Evolutionary conservation across 2,888 invertebrate genomes (phyloP), one percentile per base, ranked within the genome.

Genomic region (Eustalomyia histrio): DNA sequence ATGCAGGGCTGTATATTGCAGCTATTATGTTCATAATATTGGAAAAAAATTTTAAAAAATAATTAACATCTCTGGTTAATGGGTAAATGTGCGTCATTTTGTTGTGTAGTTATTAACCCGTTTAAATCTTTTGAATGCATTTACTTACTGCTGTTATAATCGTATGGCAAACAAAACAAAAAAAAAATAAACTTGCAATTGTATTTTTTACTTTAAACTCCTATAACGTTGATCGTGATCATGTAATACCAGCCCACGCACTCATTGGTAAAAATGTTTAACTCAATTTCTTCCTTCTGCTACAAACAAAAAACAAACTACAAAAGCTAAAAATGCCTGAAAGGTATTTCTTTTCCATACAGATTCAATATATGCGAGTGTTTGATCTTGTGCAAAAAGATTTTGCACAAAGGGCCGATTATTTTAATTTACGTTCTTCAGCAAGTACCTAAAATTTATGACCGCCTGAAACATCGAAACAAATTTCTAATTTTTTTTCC

Each of bases 171-270:
- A 74, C 47, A 17, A 57, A 58, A 43, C 63, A 68, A 12, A 33
- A 21, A 35, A 18, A 43, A 61, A 14, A n/a, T 14, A 24, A 75
- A 63, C 81, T 71, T 74, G 67, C 73, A 74, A 78, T 75, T 78
- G 72, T 68, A 67, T 29, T 43, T 61, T 50, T 63, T 67, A 65
- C 71, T 39, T 71, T 74, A 82, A 84, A 83, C 83, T 83, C 88
- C 82, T 83, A 88, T 88, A 90, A 89, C 89, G 88, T 86, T 88
- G 89, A 90, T 89, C 89, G 89, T 90, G 89, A 89, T 90, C 89
- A 87, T 89, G 90, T 89, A 89, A 90, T 89, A 89, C 87, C 90
- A 89, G 86, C 89, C 89, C 89, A 89, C 89, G 89, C 89, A 89
- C 85, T 75, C 61, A 78, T 81, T 81, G 74, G 74, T 57, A 80